These are phyloP conservation scores for Meta bourneti DNA, from an alignment of 2,888 invertebrate genomes.

Conservation along the genomic window DNA sequence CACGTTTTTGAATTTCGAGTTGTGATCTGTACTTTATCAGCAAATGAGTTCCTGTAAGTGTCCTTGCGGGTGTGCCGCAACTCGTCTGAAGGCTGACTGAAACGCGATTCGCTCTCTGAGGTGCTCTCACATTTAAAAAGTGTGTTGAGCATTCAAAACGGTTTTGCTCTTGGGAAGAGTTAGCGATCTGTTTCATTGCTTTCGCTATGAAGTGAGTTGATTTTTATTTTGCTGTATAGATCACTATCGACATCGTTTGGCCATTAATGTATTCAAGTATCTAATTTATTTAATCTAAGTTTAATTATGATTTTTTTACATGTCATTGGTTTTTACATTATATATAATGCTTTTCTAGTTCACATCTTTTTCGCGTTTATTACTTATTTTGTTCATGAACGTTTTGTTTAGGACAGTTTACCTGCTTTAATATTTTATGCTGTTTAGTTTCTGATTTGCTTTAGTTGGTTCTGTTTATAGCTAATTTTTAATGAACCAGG, in stretches of 20 bases:
- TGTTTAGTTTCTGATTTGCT: no score
- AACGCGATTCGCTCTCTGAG: slow-evolving; percentile 30
- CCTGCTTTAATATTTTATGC: no score
- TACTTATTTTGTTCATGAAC: no score
- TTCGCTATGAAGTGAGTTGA: slow-evolving; percentile 55
- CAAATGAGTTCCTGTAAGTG: slow-evolving; percentile 24
- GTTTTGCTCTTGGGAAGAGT: background rate
- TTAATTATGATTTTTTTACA: no score
- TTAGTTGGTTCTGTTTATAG: no score
- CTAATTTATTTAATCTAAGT: no score
- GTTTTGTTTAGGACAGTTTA: no score
- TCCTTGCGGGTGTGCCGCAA: slow-evolving; percentile 33
- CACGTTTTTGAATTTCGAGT: slow-evolving; percentile 6
- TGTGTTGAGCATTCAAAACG: slow-evolving; percentile 52
- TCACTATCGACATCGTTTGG: background rate
- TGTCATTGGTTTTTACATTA: no score
- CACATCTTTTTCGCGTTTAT: no score
- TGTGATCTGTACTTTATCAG: slow-evolving; percentile 14
- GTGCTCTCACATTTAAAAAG: slow-evolving; percentile 36
- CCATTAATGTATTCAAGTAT: background rate
- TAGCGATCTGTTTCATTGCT: background rate
- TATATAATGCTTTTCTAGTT: no score
- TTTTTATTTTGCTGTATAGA: background rate
- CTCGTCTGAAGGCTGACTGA: slow-evolving; percentile 30
- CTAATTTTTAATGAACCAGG: no score